These are phyloP conservation scores for Sogatella furcifera DNA, from an alignment of 1,140 invertebrate species.

Conservation along the genomic window DNA sequence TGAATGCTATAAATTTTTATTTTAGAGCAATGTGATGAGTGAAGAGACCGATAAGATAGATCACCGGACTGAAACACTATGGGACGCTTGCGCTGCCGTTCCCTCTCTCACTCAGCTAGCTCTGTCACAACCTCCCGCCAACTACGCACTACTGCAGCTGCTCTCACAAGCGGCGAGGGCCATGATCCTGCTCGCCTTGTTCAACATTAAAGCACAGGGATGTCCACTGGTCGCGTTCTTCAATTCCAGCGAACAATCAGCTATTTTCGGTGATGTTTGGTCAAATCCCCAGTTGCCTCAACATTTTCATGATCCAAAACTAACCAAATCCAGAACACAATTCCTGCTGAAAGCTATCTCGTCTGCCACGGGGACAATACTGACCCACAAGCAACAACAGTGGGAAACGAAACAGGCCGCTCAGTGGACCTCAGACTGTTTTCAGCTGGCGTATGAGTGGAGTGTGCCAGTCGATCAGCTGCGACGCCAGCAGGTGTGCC, in stretches of 20 bases:
- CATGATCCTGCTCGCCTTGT: conserved; percentile 65
- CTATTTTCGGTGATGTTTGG: conserved; percentile 37
- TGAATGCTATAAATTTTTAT: neutral
- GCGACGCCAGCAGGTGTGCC: conserved; percentile 60
- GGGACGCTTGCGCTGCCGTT: conserved; percentile 43
- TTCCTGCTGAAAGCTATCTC: conserved; percentile 34
- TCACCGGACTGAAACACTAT: conserved; percentile 49
- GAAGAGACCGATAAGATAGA: conserved; percentile 33
- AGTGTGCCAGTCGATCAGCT: conserved; percentile 63
- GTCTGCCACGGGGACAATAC: conserved; percentile 21
- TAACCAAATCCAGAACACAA: conserved; percentile 29
- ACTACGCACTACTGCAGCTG: conserved; percentile 61
- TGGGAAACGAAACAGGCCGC: conserved; percentile 21
- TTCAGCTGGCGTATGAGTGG: conserved; percentile 66
- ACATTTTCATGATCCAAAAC: conserved; percentile 29
- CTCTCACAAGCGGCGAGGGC: conserved; percentile 39
- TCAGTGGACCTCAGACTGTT: conserved; percentile 56
- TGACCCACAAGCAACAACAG: conserved; percentile 14
- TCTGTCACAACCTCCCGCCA: conserved; percentile 57
- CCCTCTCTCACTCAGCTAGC: conserved; percentile 57
- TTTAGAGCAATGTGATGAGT: conserved; percentile 27
- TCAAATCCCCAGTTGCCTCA: conserved; percentile 30
- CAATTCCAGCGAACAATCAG: conserved; percentile 44
- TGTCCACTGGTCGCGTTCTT: conserved; percentile 60
- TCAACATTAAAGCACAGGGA: conserved; percentile 61